phyloP scores from a whole-genome alignment of 2,113 vertebrate species.

The Phocoena sinus region DNA sequence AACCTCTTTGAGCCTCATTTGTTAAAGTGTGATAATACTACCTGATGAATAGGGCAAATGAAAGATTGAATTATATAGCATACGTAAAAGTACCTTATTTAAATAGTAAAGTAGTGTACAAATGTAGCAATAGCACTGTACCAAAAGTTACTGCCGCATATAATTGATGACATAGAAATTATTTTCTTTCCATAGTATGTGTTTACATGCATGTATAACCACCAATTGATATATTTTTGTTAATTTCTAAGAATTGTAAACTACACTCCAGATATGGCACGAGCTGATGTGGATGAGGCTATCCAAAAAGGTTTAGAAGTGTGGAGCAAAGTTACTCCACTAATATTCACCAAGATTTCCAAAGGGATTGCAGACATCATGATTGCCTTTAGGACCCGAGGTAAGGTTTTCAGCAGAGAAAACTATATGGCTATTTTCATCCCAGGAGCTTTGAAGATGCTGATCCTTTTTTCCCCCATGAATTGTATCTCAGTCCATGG shows the following conservation, averaged over 20 bases:
- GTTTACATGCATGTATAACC: neutral
- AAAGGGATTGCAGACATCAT: slow-evolving; percentile 81
- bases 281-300: slow-evolving; percentile 77
- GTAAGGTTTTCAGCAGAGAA: slow-evolving; percentile 48
- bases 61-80: neutral
- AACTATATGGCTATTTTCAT: neutral
- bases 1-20: neutral
- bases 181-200: neutral
- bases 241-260: slow-evolving; percentile 78
- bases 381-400: slow-evolving; percentile 81
- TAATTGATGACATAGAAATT: neutral
- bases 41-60: neutral
- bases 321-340: slow-evolving; percentile 81
- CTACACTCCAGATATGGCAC: slow-evolving; percentile 82
- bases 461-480: neutral
- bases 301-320: slow-evolving; percentile 78
- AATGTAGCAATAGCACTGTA: neutral
- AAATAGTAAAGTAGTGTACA: neutral
- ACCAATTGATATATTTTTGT: neutral
- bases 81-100: neutral
- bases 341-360: slow-evolving; percentile 76
- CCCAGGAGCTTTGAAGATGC: neutral
- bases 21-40: neutral
- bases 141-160: neutral
- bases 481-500: slow-evolving; percentile 78